phyloP scores from a whole-genome alignment of 1,140 invertebrate species.

The Acyrthosiphon pisum region DNA sequence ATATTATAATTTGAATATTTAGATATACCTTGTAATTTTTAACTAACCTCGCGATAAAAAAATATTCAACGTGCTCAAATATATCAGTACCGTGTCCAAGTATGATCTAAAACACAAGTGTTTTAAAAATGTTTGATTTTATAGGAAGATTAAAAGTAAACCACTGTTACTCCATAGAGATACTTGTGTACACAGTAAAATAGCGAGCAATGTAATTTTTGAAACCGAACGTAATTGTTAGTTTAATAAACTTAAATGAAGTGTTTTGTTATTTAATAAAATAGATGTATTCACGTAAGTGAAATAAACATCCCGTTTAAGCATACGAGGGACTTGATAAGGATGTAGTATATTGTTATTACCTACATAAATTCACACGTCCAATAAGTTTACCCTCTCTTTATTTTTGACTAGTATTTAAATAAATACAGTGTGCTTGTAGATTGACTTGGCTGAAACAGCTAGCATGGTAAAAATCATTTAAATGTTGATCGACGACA shows the following conservation, averaged over 20 bases:
- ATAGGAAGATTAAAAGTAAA: not conserved
- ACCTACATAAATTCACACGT: constrained; percentile 32
- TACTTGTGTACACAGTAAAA: constrained; percentile 30
- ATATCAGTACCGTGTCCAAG: not conserved
- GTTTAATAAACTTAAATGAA: not conserved
- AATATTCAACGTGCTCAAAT: constrained; percentile 4
- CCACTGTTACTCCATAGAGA: constrained; percentile 8
- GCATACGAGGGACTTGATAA: not conserved
- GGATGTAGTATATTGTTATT: constrained; percentile 46
- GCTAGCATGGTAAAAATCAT: not conserved
- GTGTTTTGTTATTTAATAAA: constrained; percentile 37
- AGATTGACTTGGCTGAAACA: not conserved
- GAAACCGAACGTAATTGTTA: not conserved
- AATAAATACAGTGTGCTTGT: not conserved
- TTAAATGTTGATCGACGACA: not conserved
- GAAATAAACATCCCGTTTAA: constrained; percentile 54
- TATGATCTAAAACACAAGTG: not conserved
- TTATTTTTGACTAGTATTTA: not conserved
- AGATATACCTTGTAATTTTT: not conserved
- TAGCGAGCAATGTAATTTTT: not conserved
- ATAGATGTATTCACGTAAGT: not conserved
- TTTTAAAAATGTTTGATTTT: constrained; percentile 1
- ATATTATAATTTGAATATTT: not conserved
- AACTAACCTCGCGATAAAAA: constrained; percentile 10
- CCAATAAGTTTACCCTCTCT: not conserved